A percentile compares a stretch with the other conserved stretches of the same genome.
phyloP scores from a whole-genome alignment of 2,797 vertebrate species.

The Schizopygopsis pylzovi region DNA sequence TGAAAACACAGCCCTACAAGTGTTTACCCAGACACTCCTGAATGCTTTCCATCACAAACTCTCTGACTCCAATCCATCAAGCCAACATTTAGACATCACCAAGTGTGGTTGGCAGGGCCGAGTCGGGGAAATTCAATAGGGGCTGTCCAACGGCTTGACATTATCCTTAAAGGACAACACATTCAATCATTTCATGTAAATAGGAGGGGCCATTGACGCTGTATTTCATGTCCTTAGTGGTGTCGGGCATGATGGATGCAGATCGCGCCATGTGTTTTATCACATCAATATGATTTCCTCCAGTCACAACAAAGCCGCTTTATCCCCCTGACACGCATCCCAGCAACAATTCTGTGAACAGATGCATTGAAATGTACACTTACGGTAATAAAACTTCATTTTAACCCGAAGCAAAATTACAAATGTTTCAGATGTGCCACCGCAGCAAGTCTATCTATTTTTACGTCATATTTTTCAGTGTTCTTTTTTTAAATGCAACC shows the following conservation, averaged over 20 bases:
- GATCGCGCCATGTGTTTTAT: slow-evolving; percentile 74
- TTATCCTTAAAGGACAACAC: slow-evolving; percentile 69
- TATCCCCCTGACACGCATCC: slow-evolving; percentile 22
- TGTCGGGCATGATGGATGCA: slow-evolving; percentile 72
- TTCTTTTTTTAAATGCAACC: slow-evolving; percentile 48
- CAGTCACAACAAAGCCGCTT: slow-evolving; percentile 40
- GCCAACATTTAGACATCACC: slow-evolving; percentile 53
- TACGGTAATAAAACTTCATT: slow-evolving; percentile 34
- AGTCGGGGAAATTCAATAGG: slow-evolving; percentile 56
- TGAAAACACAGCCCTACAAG: slow-evolving; percentile 37
- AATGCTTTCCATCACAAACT: slow-evolving; percentile 46
- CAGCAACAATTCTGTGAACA: slow-evolving; percentile 17
- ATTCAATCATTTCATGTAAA: slow-evolving; percentile 79
- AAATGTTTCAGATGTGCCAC: slow-evolving; percentile 9
- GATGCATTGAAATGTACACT: slow-evolving; percentile 1
- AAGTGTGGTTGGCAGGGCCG: slow-evolving; percentile 56
- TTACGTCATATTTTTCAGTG: not conserved
- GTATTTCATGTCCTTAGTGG: slow-evolving; percentile 70
- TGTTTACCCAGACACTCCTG: slow-evolving; percentile 37
- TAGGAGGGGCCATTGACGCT: slow-evolving; percentile 57
- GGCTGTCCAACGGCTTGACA: slow-evolving; percentile 54
- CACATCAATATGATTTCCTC: slow-evolving; percentile 72
- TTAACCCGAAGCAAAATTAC: not conserved
- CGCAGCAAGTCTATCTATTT: not conserved
- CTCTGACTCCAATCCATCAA: slow-evolving; percentile 56